Conservation (phyloP, 2,797 vertebrate genomes). For the Triplophysa bombifrons region DNA sequence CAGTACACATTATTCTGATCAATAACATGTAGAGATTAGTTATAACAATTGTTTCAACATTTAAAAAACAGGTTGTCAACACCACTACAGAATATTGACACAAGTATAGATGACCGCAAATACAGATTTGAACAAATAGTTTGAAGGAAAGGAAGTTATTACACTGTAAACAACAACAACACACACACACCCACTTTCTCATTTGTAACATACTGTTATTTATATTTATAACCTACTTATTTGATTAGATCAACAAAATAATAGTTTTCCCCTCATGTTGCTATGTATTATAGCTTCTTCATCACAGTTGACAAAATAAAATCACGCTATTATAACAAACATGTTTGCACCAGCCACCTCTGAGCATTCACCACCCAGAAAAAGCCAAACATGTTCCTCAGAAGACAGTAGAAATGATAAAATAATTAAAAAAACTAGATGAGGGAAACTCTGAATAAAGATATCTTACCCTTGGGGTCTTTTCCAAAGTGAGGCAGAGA, state of each 20-base stretch:
- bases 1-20: constrained; percentile 3
- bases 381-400: constrained; percentile 1
- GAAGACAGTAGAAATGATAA: not conserved
- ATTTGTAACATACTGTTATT: not conserved
- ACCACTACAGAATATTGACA: too few species aligned
- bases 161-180: not conserved
- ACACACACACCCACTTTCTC: not conserved
- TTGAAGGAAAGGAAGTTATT: not conserved
- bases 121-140: not conserved
- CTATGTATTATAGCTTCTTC: not conserved
- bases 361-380: not conserved
- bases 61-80: not conserved
- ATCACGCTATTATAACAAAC: not conserved
- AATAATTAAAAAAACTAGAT: not conserved
- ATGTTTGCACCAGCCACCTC: not conserved
- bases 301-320: not conserved
- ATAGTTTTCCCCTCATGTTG: not conserved
- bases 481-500: constrained; percentile 76
- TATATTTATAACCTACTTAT: not conserved
- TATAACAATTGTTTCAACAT: not conserved
- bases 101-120: not conserved
- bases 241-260: not conserved
- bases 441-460: constrained; percentile 5
- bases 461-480: constrained; percentile 72
- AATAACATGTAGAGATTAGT: not conserved